phyloP scores from a whole-genome alignment of 2,888 invertebrate genomes.

The Euzetes globulus region DNA sequence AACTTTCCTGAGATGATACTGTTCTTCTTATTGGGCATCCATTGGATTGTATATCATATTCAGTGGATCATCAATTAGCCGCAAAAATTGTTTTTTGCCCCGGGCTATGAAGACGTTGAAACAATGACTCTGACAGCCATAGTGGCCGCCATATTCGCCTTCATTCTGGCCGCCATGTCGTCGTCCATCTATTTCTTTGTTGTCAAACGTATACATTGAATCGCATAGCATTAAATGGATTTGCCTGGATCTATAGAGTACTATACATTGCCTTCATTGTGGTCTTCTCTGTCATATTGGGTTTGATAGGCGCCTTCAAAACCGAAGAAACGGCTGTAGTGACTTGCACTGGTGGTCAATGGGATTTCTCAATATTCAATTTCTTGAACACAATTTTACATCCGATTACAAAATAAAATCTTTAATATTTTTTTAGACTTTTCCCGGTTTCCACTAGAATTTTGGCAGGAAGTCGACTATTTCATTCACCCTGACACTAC shows the following conservation, averaged over 20 bases:
- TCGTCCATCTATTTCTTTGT: not conserved
- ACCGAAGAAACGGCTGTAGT: not conserved
- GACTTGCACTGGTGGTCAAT: not conserved
- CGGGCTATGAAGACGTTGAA: not conserved
- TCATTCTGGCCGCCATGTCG: not conserved
- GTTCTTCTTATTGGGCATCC: not conserved
- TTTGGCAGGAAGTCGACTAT: no score
- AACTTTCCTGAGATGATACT: not conserved
- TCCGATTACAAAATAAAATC: no score
- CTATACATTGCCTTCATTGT: not conserved
- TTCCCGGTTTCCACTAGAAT: no score
- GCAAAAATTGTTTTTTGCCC: not conserved
- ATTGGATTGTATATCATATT: not conserved
- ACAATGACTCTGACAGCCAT: not conserved
- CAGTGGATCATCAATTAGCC: not conserved
- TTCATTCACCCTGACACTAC: no score
- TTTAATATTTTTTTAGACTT: no score
- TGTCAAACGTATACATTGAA: not conserved
- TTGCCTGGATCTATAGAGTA: not conserved
- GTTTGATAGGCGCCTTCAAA: not conserved
- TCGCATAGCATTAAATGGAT: not conserved
- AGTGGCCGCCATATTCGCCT: not conserved
- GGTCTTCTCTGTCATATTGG: not conserved
- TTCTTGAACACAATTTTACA: no score
- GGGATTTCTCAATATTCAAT: not conserved